Evolutionary conservation across 92 coral and sea anemone species (phyloP).

Genomic region (Umimayanthus chanpuru): DNA sequence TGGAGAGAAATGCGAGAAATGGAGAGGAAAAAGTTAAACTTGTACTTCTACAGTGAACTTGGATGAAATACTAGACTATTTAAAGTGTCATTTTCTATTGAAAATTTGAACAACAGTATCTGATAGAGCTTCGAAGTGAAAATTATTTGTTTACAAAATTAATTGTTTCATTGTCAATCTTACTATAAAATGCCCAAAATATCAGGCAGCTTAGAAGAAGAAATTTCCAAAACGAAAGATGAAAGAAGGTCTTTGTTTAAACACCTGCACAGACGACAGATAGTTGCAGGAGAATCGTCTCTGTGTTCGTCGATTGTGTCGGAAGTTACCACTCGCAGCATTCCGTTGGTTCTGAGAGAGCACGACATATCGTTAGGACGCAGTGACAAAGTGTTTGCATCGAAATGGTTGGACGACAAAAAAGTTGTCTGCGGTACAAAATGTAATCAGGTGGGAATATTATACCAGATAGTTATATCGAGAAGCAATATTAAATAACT

Average conservation of each 20-base stretch:
- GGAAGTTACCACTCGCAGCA: slow-evolving; percentile 55
- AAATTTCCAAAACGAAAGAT: slow-evolving; percentile 9
- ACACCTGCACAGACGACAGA: slow-evolving; percentile 63
- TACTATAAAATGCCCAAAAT: slow-evolving; percentile 17
- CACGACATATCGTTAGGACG: slow-evolving; percentile 64
- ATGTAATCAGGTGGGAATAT: slow-evolving; percentile 81
- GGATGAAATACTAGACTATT: background rate
- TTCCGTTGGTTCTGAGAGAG: slow-evolving; percentile 68
- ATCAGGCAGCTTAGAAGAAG: slow-evolving; percentile 16
- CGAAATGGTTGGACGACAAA: slow-evolving; percentile 89
- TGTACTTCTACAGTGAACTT: background rate
- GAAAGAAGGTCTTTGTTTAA: slow-evolving; percentile 60
- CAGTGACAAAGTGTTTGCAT: slow-evolving; percentile 94
- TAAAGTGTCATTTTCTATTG: background rate
- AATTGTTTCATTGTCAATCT: too few relatives aligned
- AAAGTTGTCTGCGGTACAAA: slow-evolving; percentile 94
- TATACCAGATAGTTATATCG: too few relatives aligned
- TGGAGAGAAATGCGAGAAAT: background rate
- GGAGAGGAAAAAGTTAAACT: background rate
- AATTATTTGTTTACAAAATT: background rate
- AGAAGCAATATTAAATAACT: background rate
- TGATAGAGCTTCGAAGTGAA: background rate
- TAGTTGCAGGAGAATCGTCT: slow-evolving; percentile 14
- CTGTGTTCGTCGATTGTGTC: slow-evolving; percentile 50
- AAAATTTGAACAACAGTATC: background rate